These are phyloP conservation scores for Tyrophagus putrescentiae DNA, from an alignment of 1,140 invertebrate genomes.

Conservation along the genomic window DNA sequence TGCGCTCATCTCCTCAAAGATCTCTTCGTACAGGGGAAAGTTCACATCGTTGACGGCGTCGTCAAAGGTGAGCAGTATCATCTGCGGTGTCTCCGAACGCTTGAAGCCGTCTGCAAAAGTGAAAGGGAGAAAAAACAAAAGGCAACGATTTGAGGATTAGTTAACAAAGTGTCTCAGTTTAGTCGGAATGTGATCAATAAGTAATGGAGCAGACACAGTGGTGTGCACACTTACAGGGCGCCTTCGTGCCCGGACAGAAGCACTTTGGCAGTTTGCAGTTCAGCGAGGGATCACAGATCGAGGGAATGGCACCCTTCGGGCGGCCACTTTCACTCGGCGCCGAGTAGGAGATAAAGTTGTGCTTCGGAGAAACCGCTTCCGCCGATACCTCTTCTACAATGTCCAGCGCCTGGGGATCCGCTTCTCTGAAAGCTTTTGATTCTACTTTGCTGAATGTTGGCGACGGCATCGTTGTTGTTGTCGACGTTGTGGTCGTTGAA, in stretches of 20 bases:
- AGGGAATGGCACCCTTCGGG: not conserved
- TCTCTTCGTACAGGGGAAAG: conserved; percentile 68
- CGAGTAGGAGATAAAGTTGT: too few relatives aligned
- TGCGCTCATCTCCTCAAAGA: conserved; percentile 40
- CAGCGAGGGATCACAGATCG: conserved; percentile 8
- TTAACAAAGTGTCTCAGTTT: not conserved
- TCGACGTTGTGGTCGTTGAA: too few relatives aligned
- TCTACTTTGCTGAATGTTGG: too few relatives aligned
- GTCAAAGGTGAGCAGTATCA: conserved; percentile 80
- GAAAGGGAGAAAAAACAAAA: not conserved
- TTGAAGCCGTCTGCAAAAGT: conserved; percentile 37
- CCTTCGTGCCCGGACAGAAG: conserved; percentile 2
- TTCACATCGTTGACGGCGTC: conserved; percentile 88
- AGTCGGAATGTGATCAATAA: not conserved
- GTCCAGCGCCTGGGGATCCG: too few relatives aligned
- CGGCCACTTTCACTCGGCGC: not conserved
- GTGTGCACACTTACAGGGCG: conserved; percentile 8
- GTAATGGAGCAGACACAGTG: too few relatives aligned
- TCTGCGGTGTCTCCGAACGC: conserved; percentile 67
- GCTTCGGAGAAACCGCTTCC: too few relatives aligned
- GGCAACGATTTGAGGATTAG: conserved; percentile 39
- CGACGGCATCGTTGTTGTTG: too few relatives aligned
- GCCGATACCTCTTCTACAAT: too few relatives aligned
- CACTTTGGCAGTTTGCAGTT: conserved; percentile 11
- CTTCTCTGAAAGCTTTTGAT: too few relatives aligned